These are phyloP conservation scores for Procavia capensis DNA, from an alignment of 2,113 vertebrate species.

Conservation along the genomic window DNA sequence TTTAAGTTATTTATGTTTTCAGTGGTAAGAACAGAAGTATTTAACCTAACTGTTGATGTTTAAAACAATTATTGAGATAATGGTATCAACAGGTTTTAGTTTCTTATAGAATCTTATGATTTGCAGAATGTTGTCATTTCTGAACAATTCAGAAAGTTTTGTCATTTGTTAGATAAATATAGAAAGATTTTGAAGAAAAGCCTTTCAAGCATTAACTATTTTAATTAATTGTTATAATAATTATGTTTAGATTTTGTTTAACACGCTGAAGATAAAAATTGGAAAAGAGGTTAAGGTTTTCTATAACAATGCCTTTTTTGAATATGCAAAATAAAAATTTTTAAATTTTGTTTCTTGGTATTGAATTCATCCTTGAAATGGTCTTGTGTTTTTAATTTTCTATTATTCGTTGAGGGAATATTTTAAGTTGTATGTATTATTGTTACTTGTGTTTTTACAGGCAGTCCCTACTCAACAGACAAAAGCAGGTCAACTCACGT, in stretches of 20 bases:
- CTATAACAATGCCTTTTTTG: background rate
- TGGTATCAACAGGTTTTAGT: background rate
- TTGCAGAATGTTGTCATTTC: background rate
- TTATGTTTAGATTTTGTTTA: background rate
- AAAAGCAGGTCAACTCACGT: slow-evolving; percentile 69
- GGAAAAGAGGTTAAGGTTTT: background rate
- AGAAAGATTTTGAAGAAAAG: background rate
- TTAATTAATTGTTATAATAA: background rate
- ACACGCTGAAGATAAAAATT: background rate
- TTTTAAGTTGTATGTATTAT: slow-evolving; percentile 57
- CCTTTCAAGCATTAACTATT: background rate
- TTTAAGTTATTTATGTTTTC: slow-evolving; percentile 24
- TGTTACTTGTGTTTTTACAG: slow-evolving; percentile 73
- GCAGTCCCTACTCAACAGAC: slow-evolving; percentile 73
- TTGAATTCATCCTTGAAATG: background rate
- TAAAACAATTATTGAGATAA: background rate
- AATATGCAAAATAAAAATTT: background rate
- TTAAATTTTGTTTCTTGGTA: background rate
- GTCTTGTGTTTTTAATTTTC: background rate
- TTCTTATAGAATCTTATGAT: background rate
- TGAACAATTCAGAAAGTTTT: background rate
- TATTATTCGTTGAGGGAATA: background rate
- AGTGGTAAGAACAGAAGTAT: background rate
- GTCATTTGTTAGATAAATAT: background rate
- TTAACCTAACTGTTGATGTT: background rate